Evolutionary conservation across 1,140 invertebrate species (phyloP).

Genomic region (Magallana angulata): DNA sequence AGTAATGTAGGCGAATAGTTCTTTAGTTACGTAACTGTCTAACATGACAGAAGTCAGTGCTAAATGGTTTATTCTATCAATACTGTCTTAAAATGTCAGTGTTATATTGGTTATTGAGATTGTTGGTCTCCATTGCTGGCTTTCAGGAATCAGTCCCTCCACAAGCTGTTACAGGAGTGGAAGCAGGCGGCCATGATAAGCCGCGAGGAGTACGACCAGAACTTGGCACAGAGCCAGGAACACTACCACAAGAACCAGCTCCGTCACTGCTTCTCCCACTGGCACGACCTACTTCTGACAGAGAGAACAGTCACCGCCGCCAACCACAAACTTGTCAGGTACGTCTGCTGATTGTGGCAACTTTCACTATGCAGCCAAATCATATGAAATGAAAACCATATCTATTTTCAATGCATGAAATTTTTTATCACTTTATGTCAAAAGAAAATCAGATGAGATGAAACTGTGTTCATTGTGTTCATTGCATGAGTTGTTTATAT

Average conservation of each 20-base stretch:
- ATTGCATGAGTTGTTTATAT: too few species aligned
- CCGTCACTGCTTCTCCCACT: conserved; percentile 47
- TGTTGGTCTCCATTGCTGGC: background rate
- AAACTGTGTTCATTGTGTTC: too few species aligned
- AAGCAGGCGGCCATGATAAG: conserved; percentile 41
- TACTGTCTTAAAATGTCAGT: too few species aligned
- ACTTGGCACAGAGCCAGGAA: conserved; percentile 51
- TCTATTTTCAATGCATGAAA: background rate
- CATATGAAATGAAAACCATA: too few species aligned
- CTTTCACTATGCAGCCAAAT: too few species aligned
- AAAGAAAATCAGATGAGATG: too few species aligned
- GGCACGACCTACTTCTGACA: conserved; percentile 50
- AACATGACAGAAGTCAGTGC: too few species aligned
- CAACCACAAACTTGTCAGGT: conserved; percentile 50
- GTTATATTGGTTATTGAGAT: too few species aligned
- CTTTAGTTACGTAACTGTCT: too few species aligned
- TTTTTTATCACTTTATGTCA: too few species aligned
- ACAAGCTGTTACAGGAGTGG: conserved; percentile 44
- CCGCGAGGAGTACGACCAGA: conserved; percentile 45
- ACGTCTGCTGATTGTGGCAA: background rate
- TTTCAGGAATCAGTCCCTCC: conserved; percentile 43
- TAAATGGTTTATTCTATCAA: too few species aligned
- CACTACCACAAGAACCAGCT: conserved; percentile 49
- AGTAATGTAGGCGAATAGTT: too few species aligned
- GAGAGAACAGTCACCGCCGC: conserved; percentile 41